Percentiles rank a stretch among this genome's conserved stretches.
phyloP scores from a whole-genome alignment of 2,888 invertebrate genomes.

The Drosophila nigricruria region DNA sequence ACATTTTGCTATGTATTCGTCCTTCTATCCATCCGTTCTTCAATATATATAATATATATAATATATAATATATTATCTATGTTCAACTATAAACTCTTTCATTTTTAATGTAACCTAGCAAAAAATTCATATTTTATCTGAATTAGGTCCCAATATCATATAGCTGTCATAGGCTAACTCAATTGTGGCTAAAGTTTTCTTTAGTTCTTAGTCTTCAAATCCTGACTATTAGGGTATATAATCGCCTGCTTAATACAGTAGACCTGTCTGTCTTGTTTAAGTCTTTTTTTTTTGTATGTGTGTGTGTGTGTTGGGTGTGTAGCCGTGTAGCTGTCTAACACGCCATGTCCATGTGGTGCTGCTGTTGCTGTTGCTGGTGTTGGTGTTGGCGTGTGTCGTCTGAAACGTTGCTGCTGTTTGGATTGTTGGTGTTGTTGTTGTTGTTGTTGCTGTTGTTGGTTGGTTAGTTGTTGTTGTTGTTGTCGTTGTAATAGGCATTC shows the following conservation, averaged over 20 bases:
- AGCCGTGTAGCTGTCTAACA: conserved; percentile 55
- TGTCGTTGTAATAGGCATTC: conserved; percentile 68
- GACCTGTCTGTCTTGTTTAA: conserved; percentile 1
- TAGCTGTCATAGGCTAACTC: no score
- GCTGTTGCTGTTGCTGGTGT: conserved; percentile 51
- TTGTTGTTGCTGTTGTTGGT: conserved; percentile 37
- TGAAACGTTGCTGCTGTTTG: conserved; percentile 45
- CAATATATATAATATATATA: not conserved
- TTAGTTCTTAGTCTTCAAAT: not conserved
- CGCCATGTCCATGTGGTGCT: conserved; percentile 62
- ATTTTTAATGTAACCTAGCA: no score
- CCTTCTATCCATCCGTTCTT: not conserved
- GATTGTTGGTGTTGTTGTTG: conserved; percentile 35
- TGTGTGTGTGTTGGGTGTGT: conserved; percentile 31
- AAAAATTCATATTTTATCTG: no score
- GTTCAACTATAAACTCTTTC: no score
- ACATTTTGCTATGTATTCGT: not conserved
- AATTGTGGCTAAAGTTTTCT: no score
- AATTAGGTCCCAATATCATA: no score
- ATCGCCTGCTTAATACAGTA: not conserved
- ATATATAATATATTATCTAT: no score
- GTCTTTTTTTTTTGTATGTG: not conserved
- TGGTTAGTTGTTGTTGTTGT: conserved; percentile 39
- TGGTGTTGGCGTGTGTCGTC: conserved; percentile 59
- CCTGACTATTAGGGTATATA: not conserved